Percentiles rank a stretch among this genome's conserved stretches.
Conservation (phyloP, 2,888 invertebrate genomes). For the Zeuzera pyrina region DNA sequence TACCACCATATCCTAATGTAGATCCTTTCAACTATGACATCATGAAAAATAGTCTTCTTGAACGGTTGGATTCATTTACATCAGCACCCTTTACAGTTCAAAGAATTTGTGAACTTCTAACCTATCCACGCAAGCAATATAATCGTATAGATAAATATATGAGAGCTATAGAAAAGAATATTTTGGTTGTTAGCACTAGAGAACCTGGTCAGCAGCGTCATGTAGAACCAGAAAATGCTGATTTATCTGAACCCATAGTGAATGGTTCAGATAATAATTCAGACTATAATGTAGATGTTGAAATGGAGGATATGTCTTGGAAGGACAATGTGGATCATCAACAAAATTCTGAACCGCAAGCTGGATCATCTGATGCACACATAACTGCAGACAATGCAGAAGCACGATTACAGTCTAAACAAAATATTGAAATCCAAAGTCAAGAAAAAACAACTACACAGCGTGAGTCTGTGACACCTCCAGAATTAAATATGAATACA, state of each 20-base stretch:
- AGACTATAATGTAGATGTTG: slow-evolving; percentile 69
- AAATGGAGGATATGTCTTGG: slow-evolving; percentile 70
- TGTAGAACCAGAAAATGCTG: slow-evolving; percentile 78
- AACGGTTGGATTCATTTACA: slow-evolving; percentile 85
- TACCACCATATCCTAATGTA: slow-evolving; percentile 91
- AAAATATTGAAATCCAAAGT: slow-evolving; percentile 41
- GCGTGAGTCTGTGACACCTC: slow-evolving; percentile 47
- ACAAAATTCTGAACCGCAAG: slow-evolving; percentile 46
- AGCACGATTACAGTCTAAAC: slow-evolving; percentile 60
- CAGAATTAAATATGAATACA: slow-evolving; percentile 37
- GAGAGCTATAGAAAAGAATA: slow-evolving; percentile 96
- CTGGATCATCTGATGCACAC: slow-evolving; percentile 54
- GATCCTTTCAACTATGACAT: slow-evolving; percentile 92
- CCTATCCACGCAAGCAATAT: slow-evolving; percentile 93
- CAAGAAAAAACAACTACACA: slow-evolving; percentile 37
- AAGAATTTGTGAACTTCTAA: slow-evolving; percentile 93
- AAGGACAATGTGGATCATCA: slow-evolving; percentile 52
- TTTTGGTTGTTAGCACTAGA: slow-evolving; percentile 86
- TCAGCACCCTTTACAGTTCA: slow-evolving; percentile 98
- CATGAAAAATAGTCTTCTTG: slow-evolving; percentile 87
- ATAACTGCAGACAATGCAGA: slow-evolving; percentile 56
- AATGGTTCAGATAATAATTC: slow-evolving; percentile 74
- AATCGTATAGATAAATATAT: slow-evolving; percentile 97
- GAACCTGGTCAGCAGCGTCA: slow-evolving; percentile 76
- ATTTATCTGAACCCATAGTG: slow-evolving; percentile 72